A percentile compares a stretch with the other conserved stretches of the same genome.
phyloP scores from a whole-genome alignment of 2,797 vertebrate species.

The Enoplosus armatus region DNA sequence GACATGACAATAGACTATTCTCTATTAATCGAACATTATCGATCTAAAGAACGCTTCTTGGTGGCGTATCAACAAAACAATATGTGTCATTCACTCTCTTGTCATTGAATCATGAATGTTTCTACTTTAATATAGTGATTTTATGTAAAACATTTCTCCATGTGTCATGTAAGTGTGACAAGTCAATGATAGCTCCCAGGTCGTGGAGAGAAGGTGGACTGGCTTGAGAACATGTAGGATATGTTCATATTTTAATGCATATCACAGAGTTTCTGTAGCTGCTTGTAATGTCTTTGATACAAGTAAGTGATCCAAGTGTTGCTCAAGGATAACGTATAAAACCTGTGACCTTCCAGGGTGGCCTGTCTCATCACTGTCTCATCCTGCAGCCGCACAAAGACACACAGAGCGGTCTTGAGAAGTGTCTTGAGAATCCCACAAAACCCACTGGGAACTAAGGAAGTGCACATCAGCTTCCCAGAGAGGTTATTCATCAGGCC shows the following conservation, averaged over 20 bases:
- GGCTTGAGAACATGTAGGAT: neutral
- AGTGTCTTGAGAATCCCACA: constrained; percentile 35
- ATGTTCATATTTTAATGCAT: constrained; percentile 6
- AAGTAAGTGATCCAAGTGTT: constrained; percentile 41
- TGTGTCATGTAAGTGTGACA: constrained; percentile 11
- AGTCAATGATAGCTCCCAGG: constrained; percentile 3
- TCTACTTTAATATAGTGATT: neutral
- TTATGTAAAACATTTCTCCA: neutral
- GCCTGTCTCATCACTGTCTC: constrained; percentile 17
- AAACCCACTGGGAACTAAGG: constrained; percentile 28
- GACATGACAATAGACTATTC: neutral
- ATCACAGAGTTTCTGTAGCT: constrained; percentile 31
- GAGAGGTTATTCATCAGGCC: constrained; percentile 56
- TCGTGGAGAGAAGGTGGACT: constrained; percentile 4
- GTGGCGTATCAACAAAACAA: neutral
- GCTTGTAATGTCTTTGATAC: constrained; percentile 37
- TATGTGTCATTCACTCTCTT: neutral
- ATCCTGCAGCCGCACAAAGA: constrained; percentile 6
- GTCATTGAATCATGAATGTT: constrained; percentile 4
- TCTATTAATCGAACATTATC: neutral
- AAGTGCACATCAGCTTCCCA: constrained; percentile 40
- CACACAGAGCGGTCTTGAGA: neutral
- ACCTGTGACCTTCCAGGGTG: constrained; percentile 34
- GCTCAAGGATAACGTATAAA: constrained; percentile 34
- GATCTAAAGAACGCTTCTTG: neutral